phyloP scores from a whole-genome alignment of 1,140 invertebrate species.

The Danaus melanippus region DNA sequence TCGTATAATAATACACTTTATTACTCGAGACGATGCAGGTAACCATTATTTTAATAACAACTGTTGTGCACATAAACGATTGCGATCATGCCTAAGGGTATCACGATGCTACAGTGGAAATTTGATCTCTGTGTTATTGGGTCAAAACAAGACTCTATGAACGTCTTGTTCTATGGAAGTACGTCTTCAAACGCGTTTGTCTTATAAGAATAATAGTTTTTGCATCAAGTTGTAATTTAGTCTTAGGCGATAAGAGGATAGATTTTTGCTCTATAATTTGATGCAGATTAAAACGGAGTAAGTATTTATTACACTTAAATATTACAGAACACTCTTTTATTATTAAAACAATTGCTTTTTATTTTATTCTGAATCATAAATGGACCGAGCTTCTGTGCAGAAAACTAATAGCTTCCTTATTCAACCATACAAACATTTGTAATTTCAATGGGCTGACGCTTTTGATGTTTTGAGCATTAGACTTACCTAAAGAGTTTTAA shows the following conservation, averaged over 20 bases:
- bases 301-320: too few relatives aligned
- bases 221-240: too few relatives aligned
- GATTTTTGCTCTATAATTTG: too few relatives aligned
- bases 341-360: too few relatives aligned
- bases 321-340: too few relatives aligned
- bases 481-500: constrained; percentile 8
- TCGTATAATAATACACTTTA: constrained; percentile 32
- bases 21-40: constrained; percentile 31
- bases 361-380: too few relatives aligned
- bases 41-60: constrained; percentile 50
- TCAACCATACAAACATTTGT: too few relatives aligned
- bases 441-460: constrained; percentile 2
- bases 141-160: constrained; percentile 36
- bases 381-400: too few relatives aligned
- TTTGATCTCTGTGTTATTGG: constrained; percentile 51
- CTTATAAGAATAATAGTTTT: too few relatives aligned
- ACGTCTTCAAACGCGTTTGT: constrained; percentile 8
- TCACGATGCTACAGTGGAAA: constrained; percentile 45
- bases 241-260: too few relatives aligned
- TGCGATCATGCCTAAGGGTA: constrained; percentile 37
- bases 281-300: too few relatives aligned
- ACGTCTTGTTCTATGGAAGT: constrained; percentile 33
- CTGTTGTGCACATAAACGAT: constrained; percentile 35
- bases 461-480: constrained; percentile 16
- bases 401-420: too few relatives aligned